Evolutionary conservation across 2,113 vertebrate genomes (phyloP), one percentile per base, ranked within the genome.

Genomic region (Phrynosoma blainvillii): DNA sequence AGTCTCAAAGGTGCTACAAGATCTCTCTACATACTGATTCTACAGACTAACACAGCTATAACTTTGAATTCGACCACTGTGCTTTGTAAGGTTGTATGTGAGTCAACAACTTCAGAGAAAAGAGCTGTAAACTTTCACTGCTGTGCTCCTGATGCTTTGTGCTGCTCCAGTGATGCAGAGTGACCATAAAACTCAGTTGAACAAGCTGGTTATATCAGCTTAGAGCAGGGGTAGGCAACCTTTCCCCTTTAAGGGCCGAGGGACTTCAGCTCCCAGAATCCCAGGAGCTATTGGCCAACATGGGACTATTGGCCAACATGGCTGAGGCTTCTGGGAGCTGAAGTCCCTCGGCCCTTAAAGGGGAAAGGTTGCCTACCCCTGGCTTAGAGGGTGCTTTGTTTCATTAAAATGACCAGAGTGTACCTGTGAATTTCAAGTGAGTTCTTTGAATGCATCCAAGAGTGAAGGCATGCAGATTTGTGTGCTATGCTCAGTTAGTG

Each of bases 81-180:
- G 20, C 62, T 21, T 65, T 21, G 16, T 13, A 47, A 47, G 27
- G 52, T 52, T 74, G 30, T 59, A 18, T 65, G 1, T 40, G 42
- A 30, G 16, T 52, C 82, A 83, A 52, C 82, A 83, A 52, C 40
- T 40, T 77, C 23, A 13, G 85, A 79, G 65, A 88, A 90, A 93
- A 70, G 27, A 88, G 82, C 66, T 52, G 91, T 52, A 86, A 94
- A 93, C 87, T 87, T 87, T 89, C 78, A 85, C 88, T 80, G 79
- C 9, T 87, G 62, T 0, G 1, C 83, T 82, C 71, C 91, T 92
- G 87, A 82, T 93, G 90, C 86, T 85, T 86, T 87, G 90, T 9
- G 52, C 92, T 78, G 84, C 91, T 90, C 89, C 93, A 89, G 5
- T 80, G 89, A 88, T 92, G 94, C 77, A 87, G 85, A 92, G 88